Conservation (phyloP, 2,113 vertebrate species). For the Lycocorax pyrrhopterus region DNA sequence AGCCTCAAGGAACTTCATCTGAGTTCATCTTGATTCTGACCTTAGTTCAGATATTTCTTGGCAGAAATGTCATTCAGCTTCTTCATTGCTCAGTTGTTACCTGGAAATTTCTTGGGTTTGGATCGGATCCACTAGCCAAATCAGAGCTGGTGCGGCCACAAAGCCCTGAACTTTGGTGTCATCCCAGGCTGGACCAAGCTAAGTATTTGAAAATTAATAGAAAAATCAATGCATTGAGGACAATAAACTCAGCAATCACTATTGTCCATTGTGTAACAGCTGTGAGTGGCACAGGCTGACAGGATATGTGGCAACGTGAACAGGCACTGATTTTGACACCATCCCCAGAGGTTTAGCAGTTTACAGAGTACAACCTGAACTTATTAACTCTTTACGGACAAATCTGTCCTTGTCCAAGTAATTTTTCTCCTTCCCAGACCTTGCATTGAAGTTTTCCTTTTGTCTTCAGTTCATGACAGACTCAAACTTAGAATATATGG, state of each 20-base stretch:
- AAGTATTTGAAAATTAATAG: neutral
- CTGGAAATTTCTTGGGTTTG: neutral
- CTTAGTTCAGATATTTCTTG: neutral
- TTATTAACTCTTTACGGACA: neutral
- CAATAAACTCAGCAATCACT: neutral
- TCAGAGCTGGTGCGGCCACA: neutral
- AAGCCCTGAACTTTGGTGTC: neutral
- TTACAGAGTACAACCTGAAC: neutral
- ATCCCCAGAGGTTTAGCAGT: neutral
- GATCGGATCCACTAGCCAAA: neutral
- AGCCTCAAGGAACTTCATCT: neutral
- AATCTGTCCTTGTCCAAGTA: neutral
- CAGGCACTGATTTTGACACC: neutral
- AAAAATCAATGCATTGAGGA: neutral
- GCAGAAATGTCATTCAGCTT: neutral
- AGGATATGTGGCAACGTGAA: neutral
- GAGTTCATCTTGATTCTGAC: neutral
- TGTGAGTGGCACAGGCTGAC: neutral
- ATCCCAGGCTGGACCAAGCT: neutral
- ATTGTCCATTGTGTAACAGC: neutral
- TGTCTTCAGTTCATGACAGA: neutral
- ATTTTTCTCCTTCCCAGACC: neutral
- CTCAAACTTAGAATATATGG: neutral
- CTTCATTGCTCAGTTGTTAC: neutral
- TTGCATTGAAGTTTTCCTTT: neutral